Conservation (phyloP, 1,140 invertebrate species). For the Cydia splendana region DNA sequence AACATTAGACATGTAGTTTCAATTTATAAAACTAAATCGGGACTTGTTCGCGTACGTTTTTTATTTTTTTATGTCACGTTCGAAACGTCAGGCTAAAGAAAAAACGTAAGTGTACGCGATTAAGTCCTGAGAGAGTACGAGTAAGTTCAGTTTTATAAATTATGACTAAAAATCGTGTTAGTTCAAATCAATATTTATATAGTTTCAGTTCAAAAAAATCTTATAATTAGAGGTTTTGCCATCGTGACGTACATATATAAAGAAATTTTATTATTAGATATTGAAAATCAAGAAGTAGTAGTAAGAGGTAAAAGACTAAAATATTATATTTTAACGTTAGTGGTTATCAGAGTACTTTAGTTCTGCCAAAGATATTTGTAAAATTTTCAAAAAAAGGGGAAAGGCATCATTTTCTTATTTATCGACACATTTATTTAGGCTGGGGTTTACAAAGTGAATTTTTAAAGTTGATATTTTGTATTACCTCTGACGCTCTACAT, state of each 20-base stretch:
- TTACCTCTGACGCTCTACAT: constrained; percentile 61
- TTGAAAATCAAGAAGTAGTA: constrained; percentile 30
- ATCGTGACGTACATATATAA: constrained; percentile 16
- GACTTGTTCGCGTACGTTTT: too few relatives aligned
- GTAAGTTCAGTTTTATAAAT: too few relatives aligned
- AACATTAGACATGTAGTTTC: too few relatives aligned
- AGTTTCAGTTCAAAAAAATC: background rate
- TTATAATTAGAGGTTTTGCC: background rate
- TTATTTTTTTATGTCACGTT: too few relatives aligned
- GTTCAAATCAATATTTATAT: background rate
- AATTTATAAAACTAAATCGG: too few relatives aligned
- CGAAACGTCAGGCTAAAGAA: too few relatives aligned
- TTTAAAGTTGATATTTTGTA: constrained; percentile 50
- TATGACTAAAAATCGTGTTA: too few relatives aligned
- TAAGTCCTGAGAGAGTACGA: too few relatives aligned
- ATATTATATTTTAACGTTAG: constrained; percentile 51
- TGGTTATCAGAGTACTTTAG: constrained; percentile 26
- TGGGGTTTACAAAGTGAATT: constrained; percentile 52
- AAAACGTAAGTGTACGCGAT: too few relatives aligned
- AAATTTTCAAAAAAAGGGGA: constrained; percentile 44
- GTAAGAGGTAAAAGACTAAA: constrained; percentile 69
- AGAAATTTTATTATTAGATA: background rate
- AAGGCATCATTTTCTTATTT: constrained; percentile 45
- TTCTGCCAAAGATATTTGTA: background rate
- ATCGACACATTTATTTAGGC: constrained; percentile 50